Conservation (phyloP, 2,797 vertebrate genomes). For the Valencia hispanica region DNA sequence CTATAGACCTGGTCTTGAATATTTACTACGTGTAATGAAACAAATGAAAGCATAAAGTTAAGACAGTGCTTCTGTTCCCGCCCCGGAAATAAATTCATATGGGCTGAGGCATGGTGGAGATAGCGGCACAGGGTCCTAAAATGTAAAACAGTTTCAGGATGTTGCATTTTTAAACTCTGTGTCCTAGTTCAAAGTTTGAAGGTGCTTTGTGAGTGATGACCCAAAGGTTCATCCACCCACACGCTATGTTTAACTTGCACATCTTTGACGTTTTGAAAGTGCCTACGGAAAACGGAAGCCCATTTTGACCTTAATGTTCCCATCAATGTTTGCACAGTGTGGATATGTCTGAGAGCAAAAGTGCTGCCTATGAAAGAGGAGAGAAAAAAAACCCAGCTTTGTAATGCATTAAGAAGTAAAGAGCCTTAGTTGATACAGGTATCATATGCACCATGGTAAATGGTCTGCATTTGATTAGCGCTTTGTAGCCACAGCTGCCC, state of each 20-base stretch:
- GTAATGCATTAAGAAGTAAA: neutral
- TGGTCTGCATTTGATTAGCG: no score
- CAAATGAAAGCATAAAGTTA: neutral
- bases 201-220: neutral
- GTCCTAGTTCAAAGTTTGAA: neutral
- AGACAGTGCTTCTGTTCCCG: neutral
- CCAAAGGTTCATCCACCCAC: neutral
- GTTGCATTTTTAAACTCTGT: neutral
- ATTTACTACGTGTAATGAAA: neutral
- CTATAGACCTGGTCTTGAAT: no score
- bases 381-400: neutral
- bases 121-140: neutral
- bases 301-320: neutral
- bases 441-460: neutral
- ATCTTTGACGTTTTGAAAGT: neutral
- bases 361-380: neutral
- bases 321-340: neutral
- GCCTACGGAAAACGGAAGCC: neutral
- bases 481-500: no score
- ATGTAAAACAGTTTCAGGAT: neutral
- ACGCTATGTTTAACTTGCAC: neutral
- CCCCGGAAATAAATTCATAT: neutral
- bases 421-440: neutral
- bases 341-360: neutral
- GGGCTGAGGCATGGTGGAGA: neutral